phyloP scores from a whole-genome alignment of 2,888 invertebrate species.

The Elysia crispata region DNA sequence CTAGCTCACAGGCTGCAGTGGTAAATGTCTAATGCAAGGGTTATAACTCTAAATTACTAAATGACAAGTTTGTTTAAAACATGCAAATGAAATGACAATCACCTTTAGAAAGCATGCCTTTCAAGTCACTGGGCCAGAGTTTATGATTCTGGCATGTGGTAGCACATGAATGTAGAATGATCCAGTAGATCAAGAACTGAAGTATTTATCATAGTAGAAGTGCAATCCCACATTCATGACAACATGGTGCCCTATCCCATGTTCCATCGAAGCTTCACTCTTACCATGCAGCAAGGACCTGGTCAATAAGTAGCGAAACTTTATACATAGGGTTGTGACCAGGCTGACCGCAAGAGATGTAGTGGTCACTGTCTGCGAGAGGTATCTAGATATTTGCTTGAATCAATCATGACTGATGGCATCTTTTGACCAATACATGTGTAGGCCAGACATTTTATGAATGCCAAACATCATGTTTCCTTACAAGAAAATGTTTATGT shows the following conservation, averaged over 20 bases:
- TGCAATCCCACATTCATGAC: constrained; percentile 27
- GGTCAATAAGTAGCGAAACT: not conserved
- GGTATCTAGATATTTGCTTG: too few species aligned
- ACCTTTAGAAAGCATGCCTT: constrained; percentile 3
- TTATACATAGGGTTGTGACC: not conserved
- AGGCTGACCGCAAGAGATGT: not conserved
- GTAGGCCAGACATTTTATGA: too few species aligned
- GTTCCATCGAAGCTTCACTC: not conserved
- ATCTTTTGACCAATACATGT: too few species aligned
- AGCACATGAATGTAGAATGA: constrained; percentile 40
- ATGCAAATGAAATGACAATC: not conserved
- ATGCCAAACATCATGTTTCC: too few species aligned
- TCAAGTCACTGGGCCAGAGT: constrained; percentile 40
- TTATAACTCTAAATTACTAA: constrained; percentile 39
- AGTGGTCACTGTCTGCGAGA: too few species aligned
- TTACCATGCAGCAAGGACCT: not conserved
- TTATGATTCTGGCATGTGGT: constrained; percentile 35
- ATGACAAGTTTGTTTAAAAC: constrained; percentile 36
- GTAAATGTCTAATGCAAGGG: too few species aligned
- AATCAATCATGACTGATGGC: too few species aligned
- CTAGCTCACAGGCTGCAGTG: too few species aligned
- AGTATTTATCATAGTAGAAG: constrained; percentile 25
- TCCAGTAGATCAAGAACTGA: constrained; percentile 17
- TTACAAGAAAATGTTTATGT: too few species aligned
- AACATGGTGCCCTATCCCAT: constrained; percentile 26